Percentiles rank a stretch among this genome's conserved stretches.
phyloP scores from a whole-genome alignment of 2,113 vertebrate genomes.

The Coregonus clupeaformis region DNA sequence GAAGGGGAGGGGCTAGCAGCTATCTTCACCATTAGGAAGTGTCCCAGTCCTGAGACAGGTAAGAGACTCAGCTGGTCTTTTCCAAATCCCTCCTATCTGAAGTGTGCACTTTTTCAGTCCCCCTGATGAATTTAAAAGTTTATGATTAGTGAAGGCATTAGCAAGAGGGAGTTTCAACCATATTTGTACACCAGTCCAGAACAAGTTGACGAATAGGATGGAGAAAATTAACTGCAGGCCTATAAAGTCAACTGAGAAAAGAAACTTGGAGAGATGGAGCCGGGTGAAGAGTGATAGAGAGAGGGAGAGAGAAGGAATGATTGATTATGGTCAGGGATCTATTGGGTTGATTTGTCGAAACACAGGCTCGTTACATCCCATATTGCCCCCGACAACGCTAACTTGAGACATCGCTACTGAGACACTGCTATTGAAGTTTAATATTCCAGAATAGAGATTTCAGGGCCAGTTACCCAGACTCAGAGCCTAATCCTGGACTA shows the following conservation, averaged over 20 bases:
- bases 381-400: slow-evolving; percentile 62
- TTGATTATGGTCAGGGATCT: slow-evolving; percentile 64
- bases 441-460: too few species aligned
- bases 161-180: too few species aligned
- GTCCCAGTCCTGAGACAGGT: slow-evolving; percentile 51
- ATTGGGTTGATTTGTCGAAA: slow-evolving; percentile 75
- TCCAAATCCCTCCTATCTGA: too few species aligned
- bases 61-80: not conserved
- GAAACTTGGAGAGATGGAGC: slow-evolving; percentile 15
- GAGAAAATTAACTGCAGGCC: too few species aligned
- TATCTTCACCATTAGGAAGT: slow-evolving; percentile 94
- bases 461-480: too few species aligned
- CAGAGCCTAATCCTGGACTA: too few species aligned
- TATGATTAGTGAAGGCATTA: too few species aligned
- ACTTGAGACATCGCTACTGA: slow-evolving; percentile 1
- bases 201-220: too few species aligned
- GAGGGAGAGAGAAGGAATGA: slow-evolving; percentile 66
- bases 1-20: slow-evolving; percentile 90
- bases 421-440: too few species aligned
- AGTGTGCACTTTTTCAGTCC: too few species aligned
- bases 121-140: too few species aligned
- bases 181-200: too few species aligned
- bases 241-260: slow-evolving; percentile 10
- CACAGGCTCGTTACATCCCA: slow-evolving; percentile 76
- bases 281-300: slow-evolving; percentile 46